phyloP scores from a whole-genome alignment of 2,888 invertebrate genomes.

The Lasioglossum figueresi region DNA sequence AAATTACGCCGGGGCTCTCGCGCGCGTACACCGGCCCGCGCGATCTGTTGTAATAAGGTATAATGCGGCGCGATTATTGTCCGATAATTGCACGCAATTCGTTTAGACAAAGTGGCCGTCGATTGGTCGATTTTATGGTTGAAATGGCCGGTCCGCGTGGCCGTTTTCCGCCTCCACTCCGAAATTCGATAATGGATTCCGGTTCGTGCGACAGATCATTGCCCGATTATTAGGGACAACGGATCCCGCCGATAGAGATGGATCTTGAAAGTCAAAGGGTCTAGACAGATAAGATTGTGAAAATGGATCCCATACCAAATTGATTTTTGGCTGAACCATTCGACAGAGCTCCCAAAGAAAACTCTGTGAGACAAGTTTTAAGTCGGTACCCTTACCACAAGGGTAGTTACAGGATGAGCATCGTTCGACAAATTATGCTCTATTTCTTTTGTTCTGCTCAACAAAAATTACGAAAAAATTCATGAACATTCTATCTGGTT shows the following conservation, averaged over 20 bases:
- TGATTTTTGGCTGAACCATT: too few species aligned
- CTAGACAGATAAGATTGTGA: too few species aligned
- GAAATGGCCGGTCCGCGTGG: conserved; percentile 18
- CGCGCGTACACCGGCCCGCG: neutral
- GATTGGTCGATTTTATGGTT: conserved; percentile 26
- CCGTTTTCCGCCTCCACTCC: neutral
- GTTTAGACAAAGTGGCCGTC: conserved; percentile 25
- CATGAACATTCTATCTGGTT: too few species aligned
- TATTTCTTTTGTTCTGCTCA: too few species aligned
- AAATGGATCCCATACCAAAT: too few species aligned
- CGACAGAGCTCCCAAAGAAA: too few species aligned
- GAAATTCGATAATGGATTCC: neutral
- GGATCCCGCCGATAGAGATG: neutral
- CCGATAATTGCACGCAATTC: conserved; percentile 45
- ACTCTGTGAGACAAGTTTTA: too few species aligned
- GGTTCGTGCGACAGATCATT: neutral
- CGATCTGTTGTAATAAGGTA: conserved; percentile 47
- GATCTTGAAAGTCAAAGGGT: neutral
- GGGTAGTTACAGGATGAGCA: too few species aligned
- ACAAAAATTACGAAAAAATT: too few species aligned
- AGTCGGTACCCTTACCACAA: too few species aligned
- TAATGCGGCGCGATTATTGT: conserved; percentile 49
- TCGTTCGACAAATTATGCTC: too few species aligned
- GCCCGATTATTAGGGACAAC: neutral
- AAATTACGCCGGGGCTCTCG: conserved; percentile 30